A percentile compares a stretch with the other conserved stretches of the same genome.
Evolutionary conservation across 1,140 invertebrate genomes (phyloP).

Genomic region (Papilio polyxenes): DNA sequence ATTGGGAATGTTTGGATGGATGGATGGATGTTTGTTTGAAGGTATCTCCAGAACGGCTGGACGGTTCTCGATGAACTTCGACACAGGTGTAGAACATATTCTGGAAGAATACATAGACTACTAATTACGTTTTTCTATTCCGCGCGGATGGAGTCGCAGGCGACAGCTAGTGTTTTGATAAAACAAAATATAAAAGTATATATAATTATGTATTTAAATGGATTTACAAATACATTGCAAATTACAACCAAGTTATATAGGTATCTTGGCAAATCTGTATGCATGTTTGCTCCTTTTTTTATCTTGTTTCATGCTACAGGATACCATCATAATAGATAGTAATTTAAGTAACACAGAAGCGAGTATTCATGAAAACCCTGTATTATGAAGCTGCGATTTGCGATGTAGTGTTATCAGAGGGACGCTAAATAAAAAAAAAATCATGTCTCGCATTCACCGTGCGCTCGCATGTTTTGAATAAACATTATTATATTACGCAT

Average conservation of each 20-base stretch:
- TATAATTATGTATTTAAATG: background rate
- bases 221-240: conserved; percentile 2
- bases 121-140: no score
- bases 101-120: no score
- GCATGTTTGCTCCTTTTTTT: background rate
- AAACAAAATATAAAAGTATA: no score
- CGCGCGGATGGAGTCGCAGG: no score
- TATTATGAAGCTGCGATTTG: background rate
- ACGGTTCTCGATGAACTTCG: no score
- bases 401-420: conserved; percentile 2
- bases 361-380: conserved; percentile 5
- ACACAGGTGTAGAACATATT: no score
- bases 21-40: no score
- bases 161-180: no score
- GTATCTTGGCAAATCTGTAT: background rate
- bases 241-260: background rate
- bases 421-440: background rate
- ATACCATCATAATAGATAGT: no score
- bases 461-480: conserved; percentile 18
- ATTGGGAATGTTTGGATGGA: no score
- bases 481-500: conserved; percentile 20
- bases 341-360: conserved; percentile 2
- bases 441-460: background rate
- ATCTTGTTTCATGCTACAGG: background rate
- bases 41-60: no score